These are phyloP conservation scores for Psilopogon haemacephalus DNA, from an alignment of 2,113 vertebrate genomes.

Conservation along the genomic window DNA sequence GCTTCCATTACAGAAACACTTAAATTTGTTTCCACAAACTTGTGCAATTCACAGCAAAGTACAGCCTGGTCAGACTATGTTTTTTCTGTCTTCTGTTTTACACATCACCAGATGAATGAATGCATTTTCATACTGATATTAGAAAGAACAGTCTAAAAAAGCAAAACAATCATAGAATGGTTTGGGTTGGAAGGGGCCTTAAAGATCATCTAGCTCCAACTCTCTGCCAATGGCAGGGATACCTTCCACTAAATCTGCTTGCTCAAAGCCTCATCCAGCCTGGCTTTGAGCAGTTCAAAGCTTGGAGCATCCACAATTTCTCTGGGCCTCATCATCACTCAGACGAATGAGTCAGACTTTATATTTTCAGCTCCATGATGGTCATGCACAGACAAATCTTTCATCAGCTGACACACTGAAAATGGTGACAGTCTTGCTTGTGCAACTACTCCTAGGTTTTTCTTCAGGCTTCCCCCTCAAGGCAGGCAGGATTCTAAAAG, in stretches of 20 bases:
- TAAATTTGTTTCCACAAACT: neutral
- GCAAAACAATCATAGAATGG: neutral
- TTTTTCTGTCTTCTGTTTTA: neutral
- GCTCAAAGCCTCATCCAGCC: no score
- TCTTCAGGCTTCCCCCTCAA: neutral
- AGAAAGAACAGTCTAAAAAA: neutral
- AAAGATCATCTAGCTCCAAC: no score
- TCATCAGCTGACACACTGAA: neutral
- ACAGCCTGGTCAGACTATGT: neutral
- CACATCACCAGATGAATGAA: neutral
- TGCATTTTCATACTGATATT: neutral
- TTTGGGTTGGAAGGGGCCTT: no score
- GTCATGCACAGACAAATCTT: neutral
- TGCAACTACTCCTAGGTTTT: neutral
- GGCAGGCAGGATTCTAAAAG: neutral
- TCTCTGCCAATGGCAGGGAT: no score
- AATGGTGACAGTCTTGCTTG: neutral
- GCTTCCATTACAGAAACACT: neutral
- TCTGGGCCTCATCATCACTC: no score
- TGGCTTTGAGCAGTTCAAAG: no score
- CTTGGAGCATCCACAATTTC: no score
- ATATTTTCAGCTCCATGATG: neutral
- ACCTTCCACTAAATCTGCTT: no score
- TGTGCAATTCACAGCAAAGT: neutral
- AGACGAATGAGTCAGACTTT: neutral